Evolutionary conservation across 2,113 vertebrate genomes (phyloP), one percentile per base, ranked within the genome.

Genomic region (Dipodomys ordii): DNA sequence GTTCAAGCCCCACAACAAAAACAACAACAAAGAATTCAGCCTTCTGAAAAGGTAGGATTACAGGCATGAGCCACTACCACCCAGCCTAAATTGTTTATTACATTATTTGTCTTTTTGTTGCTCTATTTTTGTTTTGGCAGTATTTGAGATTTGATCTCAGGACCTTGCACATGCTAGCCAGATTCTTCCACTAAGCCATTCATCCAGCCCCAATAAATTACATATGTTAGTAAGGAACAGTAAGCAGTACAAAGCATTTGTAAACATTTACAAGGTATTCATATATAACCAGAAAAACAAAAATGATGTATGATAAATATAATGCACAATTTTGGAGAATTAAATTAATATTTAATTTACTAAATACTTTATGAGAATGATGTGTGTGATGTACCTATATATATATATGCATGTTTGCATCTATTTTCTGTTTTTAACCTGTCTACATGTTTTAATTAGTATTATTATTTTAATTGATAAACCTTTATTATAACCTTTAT

Each of bases 211-310:
- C 49, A 49, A 49, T 8, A 19, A 39, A 68, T 7, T 28, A 28
- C 7, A 64, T 46, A 73, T 83, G 93, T 94, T 95, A 92, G 89
- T 90, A 90, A 90, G 23, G 23, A n/a, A 4, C 82, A 27, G 67
- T 87, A 83, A 89, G 46, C 19, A 93, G 28, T 35, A 86, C 2
- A 53, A 20, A 92, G 57, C 46, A 91, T 73, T 73, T 22, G 65
- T 87, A 94, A 74, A 78, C 27, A 7, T 93, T 90, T 79, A 62
- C 1, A 22, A 68, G 85, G 8, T 85, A 35, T 76, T 92, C 18
- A 77, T 60, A 35, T 90, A 49, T 87, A 87, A 78, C 32, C 13
- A 87, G 28, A 91, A 0, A 78, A 89, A 72, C 27, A n/a, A 71
- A 77, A 84, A 95, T 53, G 57, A 32, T 27, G 7, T 6, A 87